These are phyloP conservation scores for Colletes gigas DNA, from an alignment of 1,140 invertebrate genomes.

Conservation along the genomic window DNA sequence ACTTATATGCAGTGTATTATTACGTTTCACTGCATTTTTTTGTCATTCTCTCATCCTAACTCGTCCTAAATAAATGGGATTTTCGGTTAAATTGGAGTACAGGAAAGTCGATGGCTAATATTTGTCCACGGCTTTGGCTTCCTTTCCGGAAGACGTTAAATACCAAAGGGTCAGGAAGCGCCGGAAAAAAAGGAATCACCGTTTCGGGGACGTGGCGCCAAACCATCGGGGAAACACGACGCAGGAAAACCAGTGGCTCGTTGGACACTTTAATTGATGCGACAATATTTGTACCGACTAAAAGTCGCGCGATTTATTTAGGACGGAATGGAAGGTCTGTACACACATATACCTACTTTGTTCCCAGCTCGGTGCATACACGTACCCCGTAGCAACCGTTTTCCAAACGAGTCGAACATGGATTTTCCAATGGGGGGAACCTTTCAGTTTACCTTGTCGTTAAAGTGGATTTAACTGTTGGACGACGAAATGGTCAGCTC, in stretches of 20 bases:
- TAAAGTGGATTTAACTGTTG: too few species aligned
- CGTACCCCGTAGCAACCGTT: conserved; percentile 52
- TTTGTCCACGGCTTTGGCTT: conserved; percentile 12
- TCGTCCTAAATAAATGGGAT: neutral
- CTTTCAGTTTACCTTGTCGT: neutral
- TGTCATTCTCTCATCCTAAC: too few species aligned
- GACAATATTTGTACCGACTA: conserved; percentile 76
- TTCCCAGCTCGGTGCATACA: conserved; percentile 49
- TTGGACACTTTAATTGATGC: conserved; percentile 72
- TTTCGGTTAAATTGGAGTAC: neutral
- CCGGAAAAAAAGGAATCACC: conserved; percentile 14
- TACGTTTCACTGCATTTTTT: too few species aligned
- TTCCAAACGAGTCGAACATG: neutral
- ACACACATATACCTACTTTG: conserved; percentile 56
- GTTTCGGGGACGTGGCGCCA: conserved; percentile 33
- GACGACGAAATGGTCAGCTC: too few species aligned
- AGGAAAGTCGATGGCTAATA: neutral
- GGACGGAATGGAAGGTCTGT: conserved; percentile 60
- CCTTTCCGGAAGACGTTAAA: conserved; percentile 21
- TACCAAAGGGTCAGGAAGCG: neutral
- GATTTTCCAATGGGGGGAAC: conserved; percentile 1
- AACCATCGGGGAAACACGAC: conserved; percentile 30
- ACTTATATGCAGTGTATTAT: too few species aligned
- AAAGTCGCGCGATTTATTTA: conserved; percentile 75
- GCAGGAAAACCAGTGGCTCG: conserved; percentile 27